Percentiles rank a stretch among this genome's conserved stretches.
Conservation (phyloP, 2,797 vertebrate species). For the Trachurus trachurus region DNA sequence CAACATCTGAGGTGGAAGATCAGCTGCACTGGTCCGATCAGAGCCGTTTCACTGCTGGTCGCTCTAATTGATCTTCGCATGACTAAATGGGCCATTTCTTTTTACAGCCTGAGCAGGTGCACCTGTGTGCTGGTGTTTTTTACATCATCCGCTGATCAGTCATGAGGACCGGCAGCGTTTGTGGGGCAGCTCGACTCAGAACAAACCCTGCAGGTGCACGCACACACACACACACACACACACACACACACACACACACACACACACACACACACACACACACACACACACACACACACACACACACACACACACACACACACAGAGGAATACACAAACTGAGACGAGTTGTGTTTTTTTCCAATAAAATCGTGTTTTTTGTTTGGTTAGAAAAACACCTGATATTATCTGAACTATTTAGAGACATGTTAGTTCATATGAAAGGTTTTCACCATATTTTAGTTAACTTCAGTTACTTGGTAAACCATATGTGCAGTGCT, state of each 20-base stretch:
- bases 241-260: slow-evolving; percentile 17
- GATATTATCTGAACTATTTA: no score
- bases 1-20: slow-evolving; percentile 27
- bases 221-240: slow-evolving; percentile 20
- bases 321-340: slow-evolving; percentile 10
- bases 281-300: slow-evolving; percentile 17
- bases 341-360: slow-evolving; percentile 22
- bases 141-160: slow-evolving; percentile 77
- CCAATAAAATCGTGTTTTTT: neutral
- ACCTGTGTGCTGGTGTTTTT: slow-evolving; percentile 67
- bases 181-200: slow-evolving; percentile 71
- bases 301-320: slow-evolving; percentile 16
- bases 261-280: slow-evolving; percentile 19
- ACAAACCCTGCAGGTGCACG: slow-evolving; percentile 59
- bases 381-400: neutral
- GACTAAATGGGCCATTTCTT: slow-evolving; percentile 83
- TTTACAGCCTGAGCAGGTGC: slow-evolving; percentile 79
- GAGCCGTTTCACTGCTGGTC: slow-evolving; percentile 35
- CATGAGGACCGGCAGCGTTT: slow-evolving; percentile 73
- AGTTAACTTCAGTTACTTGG: neutral
- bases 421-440: no score
- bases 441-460: neutral
- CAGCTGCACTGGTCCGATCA: slow-evolving; percentile 21
- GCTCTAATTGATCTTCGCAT: slow-evolving; percentile 78
- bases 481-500: no score